A percentile compares a stretch with the other conserved stretches of the same genome.
phyloP scores from a whole-genome alignment of 2,888 invertebrate species.

The Xiphydria camelus region DNA sequence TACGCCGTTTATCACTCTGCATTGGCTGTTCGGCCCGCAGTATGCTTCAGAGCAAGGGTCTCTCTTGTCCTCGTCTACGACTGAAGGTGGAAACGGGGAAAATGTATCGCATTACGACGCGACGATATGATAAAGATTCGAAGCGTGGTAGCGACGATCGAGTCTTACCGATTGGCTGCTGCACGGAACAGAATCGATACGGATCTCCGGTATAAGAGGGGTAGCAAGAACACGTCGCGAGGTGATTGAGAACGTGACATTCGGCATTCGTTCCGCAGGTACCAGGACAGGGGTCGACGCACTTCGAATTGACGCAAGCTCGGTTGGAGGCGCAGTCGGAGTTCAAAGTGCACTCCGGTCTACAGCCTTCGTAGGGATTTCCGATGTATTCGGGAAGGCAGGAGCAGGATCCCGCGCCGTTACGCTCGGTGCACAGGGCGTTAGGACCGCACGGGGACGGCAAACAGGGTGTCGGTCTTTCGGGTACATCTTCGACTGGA shows the following conservation, averaged over 20 bases:
- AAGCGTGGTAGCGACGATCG: no score
- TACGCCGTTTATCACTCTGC: constrained; percentile 51
- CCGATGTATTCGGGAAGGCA: constrained; percentile 61
- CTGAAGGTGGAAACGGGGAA: constrained; percentile 11
- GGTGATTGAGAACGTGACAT: constrained; percentile 50
- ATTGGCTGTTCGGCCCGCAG: constrained; percentile 63
- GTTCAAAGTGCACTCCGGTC: constrained; percentile 63
- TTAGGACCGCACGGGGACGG: constrained; percentile 62
- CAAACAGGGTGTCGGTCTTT: constrained; percentile 51
- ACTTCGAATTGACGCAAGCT: constrained; percentile 63
- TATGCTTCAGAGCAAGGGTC: constrained; percentile 61
- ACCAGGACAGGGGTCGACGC: constrained; percentile 64
- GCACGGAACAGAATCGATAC: constrained; percentile 39
- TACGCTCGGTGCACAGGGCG: constrained; percentile 60
- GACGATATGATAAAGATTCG: neutral
- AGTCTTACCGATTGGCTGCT: neutral
- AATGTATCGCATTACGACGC: neutral
- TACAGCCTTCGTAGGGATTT: constrained; percentile 65
- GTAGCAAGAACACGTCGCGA: constrained; percentile 57
- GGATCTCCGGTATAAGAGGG: constrained; percentile 57
- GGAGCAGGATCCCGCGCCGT: constrained; percentile 61
- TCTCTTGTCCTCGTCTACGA: constrained; percentile 35
- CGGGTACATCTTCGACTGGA: constrained; percentile 22
- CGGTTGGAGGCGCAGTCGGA: constrained; percentile 63
- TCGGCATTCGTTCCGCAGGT: constrained; percentile 60